A percentile compares a stretch with the other conserved stretches of the same genome.
phyloP scores from a whole-genome alignment of 2,797 vertebrate species.

The Alcedo atthis region DNA sequence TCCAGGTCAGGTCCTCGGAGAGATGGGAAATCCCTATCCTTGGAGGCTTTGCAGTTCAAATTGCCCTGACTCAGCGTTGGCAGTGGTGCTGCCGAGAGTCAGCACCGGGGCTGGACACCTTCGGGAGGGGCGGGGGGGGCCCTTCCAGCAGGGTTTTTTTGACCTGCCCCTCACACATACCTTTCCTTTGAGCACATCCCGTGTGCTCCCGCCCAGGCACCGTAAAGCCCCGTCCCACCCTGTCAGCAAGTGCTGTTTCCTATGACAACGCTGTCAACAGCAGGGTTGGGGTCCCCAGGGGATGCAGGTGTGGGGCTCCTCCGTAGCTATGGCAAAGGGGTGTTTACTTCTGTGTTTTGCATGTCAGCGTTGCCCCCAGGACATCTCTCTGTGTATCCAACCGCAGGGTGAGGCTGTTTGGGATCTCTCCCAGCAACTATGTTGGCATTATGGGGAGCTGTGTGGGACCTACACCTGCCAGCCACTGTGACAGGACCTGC shows the following conservation, averaged over 20 bases:
- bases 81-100: fast-evolving
- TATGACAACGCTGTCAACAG: slow-evolving; percentile 49
- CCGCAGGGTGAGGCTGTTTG: not conserved
- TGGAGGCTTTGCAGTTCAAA: not conserved
- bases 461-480: not conserved
- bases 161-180: slow-evolving; percentile 26
- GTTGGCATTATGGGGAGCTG: not conserved
- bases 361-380: not conserved
- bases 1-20: not conserved
- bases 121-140: not conserved
- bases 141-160: not conserved
- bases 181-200: slow-evolving; percentile 52
- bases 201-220: not conserved
- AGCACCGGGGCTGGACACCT: not conserved
- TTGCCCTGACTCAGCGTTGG: not conserved
- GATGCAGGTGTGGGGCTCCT: not conserved
- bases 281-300: not conserved
- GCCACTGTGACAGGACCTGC: fast-evolving
- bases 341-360: slow-evolving; percentile 40
- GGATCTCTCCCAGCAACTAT: not conserved
- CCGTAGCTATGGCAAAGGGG: slow-evolving; percentile 37
- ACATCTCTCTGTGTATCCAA: not conserved
- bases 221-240: not conserved
- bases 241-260: not conserved
- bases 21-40: not conserved